These are phyloP conservation scores for Heliconius congener DNA, from an alignment of 1,140 invertebrate genomes.

Conservation along the genomic window DNA sequence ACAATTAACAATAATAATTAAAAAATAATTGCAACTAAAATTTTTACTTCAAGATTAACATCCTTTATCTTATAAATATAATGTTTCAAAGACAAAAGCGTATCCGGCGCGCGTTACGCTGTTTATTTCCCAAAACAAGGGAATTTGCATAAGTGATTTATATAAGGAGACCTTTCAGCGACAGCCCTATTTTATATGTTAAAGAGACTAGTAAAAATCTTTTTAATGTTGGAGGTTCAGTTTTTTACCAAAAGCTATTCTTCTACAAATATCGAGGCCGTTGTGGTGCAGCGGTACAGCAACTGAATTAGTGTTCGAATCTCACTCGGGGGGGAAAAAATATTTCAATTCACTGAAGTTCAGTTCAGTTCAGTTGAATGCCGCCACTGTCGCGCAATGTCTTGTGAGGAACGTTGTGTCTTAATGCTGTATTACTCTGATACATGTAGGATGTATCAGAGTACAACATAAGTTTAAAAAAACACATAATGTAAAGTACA, in stretches of 20 bases:
- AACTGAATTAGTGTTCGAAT: too few species aligned
- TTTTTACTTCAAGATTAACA: not conserved
- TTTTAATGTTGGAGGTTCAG: not conserved
- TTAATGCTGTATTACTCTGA: not conserved
- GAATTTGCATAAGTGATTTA: slow-evolving; percentile 64
- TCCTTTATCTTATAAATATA: not conserved
- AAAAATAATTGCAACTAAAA: not conserved
- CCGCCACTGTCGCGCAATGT: too few species aligned
- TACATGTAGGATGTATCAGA: not conserved
- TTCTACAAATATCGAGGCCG: too few species aligned
- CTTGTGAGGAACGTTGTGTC: too few species aligned
- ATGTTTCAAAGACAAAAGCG: slow-evolving; percentile 28
- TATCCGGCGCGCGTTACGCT: slow-evolving; percentile 41
- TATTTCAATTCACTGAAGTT: too few species aligned
- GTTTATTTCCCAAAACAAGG: slow-evolving; percentile 47
- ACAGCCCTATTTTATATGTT: slow-evolving; percentile 8
- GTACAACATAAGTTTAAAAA: not conserved
- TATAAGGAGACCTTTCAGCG: slow-evolving; percentile 21
- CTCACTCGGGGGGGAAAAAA: too few species aligned
- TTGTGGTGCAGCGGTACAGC: too few species aligned
- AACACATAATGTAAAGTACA: not conserved
- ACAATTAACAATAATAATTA: too few species aligned
- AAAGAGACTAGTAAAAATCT: not conserved
- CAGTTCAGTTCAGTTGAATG: too few species aligned
- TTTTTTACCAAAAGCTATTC: not conserved